Evolutionary conservation across 2,113 vertebrate genomes (phyloP), one percentile per base, ranked within the genome.

Genomic region (Chrysemys picta): DNA sequence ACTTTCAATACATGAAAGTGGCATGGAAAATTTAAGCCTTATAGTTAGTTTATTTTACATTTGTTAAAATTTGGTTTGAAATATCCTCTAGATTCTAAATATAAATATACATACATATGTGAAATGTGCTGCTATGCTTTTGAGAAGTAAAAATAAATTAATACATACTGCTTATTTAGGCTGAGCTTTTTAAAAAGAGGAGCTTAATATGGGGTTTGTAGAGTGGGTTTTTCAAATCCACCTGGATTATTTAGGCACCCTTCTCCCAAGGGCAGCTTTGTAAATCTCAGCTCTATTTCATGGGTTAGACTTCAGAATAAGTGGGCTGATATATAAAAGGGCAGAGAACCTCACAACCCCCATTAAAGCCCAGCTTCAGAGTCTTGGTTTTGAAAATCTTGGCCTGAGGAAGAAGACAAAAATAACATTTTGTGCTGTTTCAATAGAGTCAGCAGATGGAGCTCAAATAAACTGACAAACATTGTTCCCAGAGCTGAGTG

Each of bases 141-240:
- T 93, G 91, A 90, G 49, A 88, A 92, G 65, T 84, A 85, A 92
- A 95, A 89, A 19, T 76, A 75, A 96, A 91, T 90, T 87, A 87
- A 92, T 86, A 93, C 75, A 57, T 7, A 11, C 29, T 87, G 80
- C 92, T 92, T 92, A 75, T 92, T 6, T 50, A 93, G 91, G 47
- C 87, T 22, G 84, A 42, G 49, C 84, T 65, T 88, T 76, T 89
- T 3, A 82, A 94, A 96, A 94, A 42, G 56, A 96, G 1, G 12
- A 21, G 45, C 22, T 83, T 85, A 38, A 42, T 88, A 2, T 88
- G 94, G 87, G 22, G 6, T 53, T 49, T 82, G 56, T 87, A 95
- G 84, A 72, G 72, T 72, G 38, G 6, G 54, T 47, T 45, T 93
- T 96, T 91, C 45, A 81, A 80, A 94, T 89, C 5, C 31, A 87